These are phyloP conservation scores for Phoenicopterus ruber DNA, from an alignment of 2,113 vertebrate genomes.

Conservation along the genomic window DNA sequence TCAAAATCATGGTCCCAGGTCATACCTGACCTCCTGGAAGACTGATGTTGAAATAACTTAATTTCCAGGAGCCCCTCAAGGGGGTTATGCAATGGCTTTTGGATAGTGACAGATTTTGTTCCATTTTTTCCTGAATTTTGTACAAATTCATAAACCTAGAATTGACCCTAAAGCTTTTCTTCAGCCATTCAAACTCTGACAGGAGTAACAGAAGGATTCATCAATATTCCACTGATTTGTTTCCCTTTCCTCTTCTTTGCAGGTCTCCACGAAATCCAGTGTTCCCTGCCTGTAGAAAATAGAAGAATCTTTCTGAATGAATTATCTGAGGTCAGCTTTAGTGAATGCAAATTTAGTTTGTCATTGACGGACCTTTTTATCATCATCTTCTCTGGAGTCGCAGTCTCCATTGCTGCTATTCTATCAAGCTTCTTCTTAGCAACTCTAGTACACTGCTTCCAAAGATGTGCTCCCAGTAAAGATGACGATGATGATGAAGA, in stretches of 20 bases:
- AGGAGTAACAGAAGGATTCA: background rate
- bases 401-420: slow-evolving; percentile 93
- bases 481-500: slow-evolving; percentile 93
- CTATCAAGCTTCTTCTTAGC: slow-evolving; percentile 97
- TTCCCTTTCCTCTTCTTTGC: background rate
- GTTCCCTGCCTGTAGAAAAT: slow-evolving; percentile 87
- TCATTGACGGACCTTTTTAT: slow-evolving; percentile 94
- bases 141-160: background rate
- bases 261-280: slow-evolving; percentile 93
- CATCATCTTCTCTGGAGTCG: slow-evolving; percentile 98
- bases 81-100: background rate
- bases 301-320: slow-evolving; percentile 85
- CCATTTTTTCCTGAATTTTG: background rate
- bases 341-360: slow-evolving; percentile 90
- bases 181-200: background rate
- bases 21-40: background rate
- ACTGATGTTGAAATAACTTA: background rate
- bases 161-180: background rate
- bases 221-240: background rate
- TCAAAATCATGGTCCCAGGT: background rate
- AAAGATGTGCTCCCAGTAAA: slow-evolving; percentile 91
- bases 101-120: background rate
- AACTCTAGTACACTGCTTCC: slow-evolving; percentile 95
- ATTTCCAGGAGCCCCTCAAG: background rate
- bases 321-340: slow-evolving; percentile 94